Percentiles rank a stretch among this genome's conserved stretches.
Conservation (phyloP, 92 coral and sea anemone genomes). For the Meandrina meandrites region DNA sequence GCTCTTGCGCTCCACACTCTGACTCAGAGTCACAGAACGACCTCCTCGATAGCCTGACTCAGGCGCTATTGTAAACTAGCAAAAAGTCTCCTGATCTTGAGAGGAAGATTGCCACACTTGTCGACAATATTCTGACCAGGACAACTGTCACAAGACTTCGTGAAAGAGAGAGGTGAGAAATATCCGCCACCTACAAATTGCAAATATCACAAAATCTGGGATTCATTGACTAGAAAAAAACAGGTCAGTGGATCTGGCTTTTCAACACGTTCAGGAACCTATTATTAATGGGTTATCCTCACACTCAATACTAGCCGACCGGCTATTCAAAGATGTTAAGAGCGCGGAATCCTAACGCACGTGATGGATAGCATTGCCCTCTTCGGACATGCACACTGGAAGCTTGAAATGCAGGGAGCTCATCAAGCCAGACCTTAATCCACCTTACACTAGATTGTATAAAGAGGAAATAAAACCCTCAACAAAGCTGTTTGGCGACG, state of each 20-base stretch:
- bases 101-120: conserved; percentile 46
- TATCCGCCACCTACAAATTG: conserved; percentile 63
- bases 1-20: background rate
- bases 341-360: background rate
- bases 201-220: conserved; percentile 53
- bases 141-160: conserved; percentile 25
- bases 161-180: conserved; percentile 54
- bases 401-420: conserved; percentile 43
- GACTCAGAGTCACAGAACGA: conserved; percentile 35
- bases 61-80: conserved; percentile 42
- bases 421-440: conserved; percentile 37
- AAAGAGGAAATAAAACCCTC: conserved; percentile 48
- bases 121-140: conserved; percentile 49
- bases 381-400: conserved; percentile 49
- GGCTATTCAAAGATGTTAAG: conserved; percentile 42
- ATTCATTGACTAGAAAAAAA: conserved; percentile 30
- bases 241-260: conserved; percentile 59
- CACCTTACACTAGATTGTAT: conserved; percentile 51
- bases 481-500: conserved; percentile 58
- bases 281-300: conserved; percentile 57
- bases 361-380: conserved; percentile 65
- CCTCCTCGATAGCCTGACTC: conserved; percentile 64
- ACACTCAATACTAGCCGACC: conserved; percentile 43
- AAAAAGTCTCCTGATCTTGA: conserved; percentile 41
- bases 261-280: conserved; percentile 47